These are phyloP conservation scores for Ferdinandea cuprea DNA, from an alignment of 2,888 invertebrate genomes.

Conservation along the genomic window DNA sequence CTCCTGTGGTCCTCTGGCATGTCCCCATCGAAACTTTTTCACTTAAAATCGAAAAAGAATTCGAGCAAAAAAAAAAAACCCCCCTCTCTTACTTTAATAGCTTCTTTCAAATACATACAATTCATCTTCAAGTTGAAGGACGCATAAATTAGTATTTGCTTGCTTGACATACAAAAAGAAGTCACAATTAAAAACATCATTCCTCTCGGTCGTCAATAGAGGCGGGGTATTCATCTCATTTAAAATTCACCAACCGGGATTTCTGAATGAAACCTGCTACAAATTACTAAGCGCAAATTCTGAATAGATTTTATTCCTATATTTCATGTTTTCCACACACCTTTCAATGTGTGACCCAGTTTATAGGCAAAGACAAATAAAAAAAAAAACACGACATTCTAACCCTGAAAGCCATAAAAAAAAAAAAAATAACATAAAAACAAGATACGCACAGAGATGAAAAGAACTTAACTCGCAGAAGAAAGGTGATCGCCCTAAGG, in stretches of 20 bases:
- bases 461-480: slow-evolving; percentile 36
- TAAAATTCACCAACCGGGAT: slow-evolving; percentile 57
- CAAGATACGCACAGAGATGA: slow-evolving; percentile 45
- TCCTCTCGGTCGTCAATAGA: slow-evolving; percentile 43
- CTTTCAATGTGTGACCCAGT: slow-evolving; percentile 61
- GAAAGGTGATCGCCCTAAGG: slow-evolving; percentile 60
- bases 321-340: neutral
- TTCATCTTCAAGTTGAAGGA: slow-evolving; percentile 74
- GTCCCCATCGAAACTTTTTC: no score
- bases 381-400: slow-evolving; percentile 10
- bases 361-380: slow-evolving; percentile 26
- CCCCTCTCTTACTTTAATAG: neutral
- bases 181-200: slow-evolving; percentile 49
- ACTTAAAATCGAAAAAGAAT: no score
- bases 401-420: slow-evolving; percentile 52
- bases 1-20: no score
- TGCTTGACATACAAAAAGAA: slow-evolving; percentile 29
- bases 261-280: slow-evolving; percentile 59
- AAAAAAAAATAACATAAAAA: no score
- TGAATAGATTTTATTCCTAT: slow-evolving; percentile 40
- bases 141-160: slow-evolving; percentile 57
- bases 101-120: slow-evolving; percentile 37
- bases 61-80: slow-evolving; percentile 20
- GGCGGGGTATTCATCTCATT: slow-evolving; percentile 42
- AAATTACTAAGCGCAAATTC: slow-evolving; percentile 42